Percentiles rank a stretch among this genome's conserved stretches.
phyloP scores from a whole-genome alignment of 2,888 invertebrate genomes.

The Willowsia nigromaculata region DNA sequence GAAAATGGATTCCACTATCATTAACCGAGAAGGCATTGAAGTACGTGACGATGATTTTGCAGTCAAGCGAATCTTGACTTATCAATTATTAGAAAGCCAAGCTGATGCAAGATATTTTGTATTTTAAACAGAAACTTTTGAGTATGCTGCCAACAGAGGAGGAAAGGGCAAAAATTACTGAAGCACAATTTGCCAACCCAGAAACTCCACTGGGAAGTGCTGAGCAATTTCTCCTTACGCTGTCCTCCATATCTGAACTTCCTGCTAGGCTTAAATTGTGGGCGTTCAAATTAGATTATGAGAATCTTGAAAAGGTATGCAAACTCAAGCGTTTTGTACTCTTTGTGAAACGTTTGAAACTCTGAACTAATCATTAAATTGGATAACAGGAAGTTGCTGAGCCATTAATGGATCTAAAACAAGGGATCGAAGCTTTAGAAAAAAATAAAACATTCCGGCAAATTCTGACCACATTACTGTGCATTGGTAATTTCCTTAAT shows the following conservation, averaged over 20 bases:
- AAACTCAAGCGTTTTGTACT: background rate
- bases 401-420: conserved; percentile 98
- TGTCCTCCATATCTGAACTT: conserved; percentile 97
- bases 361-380: no score
- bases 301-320: conserved; percentile 92
- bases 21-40: conserved; percentile 98
- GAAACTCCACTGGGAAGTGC: conserved; percentile 96
- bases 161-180: conserved; percentile 92
- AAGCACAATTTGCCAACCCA: conserved; percentile 83
- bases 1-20: conserved; percentile 99
- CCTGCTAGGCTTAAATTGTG: conserved; percentile 95
- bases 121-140: conserved; percentile 87
- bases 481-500: conserved; percentile 98
- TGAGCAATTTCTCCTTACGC: conserved; percentile 97
- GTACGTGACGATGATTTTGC: no score
- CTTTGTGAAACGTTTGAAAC: conserved; percentile 82
- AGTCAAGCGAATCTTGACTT: no score
- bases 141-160: conserved; percentile 99
- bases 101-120: no score
- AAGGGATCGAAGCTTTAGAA: conserved; percentile 94
- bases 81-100: no score
- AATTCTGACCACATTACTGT: conserved; percentile 94
- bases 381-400: conserved; percentile 82
- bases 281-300: conserved; percentile 99
- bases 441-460: conserved; percentile 96